A percentile compares a stretch with the other conserved stretches of the same genome.
These are phyloP conservation scores for Drosophila dives DNA, from an alignment of 2,888 invertebrate species.

Conservation along the genomic window DNA sequence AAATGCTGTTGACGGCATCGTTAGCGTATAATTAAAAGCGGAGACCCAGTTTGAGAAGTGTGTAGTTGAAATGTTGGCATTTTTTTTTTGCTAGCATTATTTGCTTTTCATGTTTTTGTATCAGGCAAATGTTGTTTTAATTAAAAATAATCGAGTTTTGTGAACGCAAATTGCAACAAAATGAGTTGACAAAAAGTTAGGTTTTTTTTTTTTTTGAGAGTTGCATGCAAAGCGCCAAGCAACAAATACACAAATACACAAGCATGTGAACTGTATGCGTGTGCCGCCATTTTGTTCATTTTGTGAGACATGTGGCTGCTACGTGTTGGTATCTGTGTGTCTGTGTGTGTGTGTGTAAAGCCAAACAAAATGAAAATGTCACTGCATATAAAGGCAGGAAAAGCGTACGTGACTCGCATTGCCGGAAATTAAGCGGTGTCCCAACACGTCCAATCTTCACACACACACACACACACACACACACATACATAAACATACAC, in stretches of 20 bases:
- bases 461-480: constrained; percentile 6
- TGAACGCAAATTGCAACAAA: constrained; percentile 68
- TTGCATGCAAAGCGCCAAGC: constrained; percentile 39
- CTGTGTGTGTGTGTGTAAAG: constrained; percentile 37
- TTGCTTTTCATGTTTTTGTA: constrained; percentile 21
- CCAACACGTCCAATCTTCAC: constrained; percentile 63
- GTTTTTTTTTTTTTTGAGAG: background rate
- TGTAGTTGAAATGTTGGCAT: constrained; percentile 14
- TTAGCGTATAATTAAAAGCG: constrained; percentile 61
- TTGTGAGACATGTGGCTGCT: constrained; percentile 46
- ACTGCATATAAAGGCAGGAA: constrained; percentile 72
- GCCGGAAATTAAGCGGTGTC: constrained; percentile 74
- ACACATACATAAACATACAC: background rate
- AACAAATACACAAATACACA: constrained; percentile 16
- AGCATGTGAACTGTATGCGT: constrained; percentile 6
- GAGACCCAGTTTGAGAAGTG: constrained; percentile 43
- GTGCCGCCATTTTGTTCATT: constrained; percentile 46
- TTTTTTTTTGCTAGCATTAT: constrained; percentile 1
- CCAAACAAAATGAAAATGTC: constrained; percentile 72
- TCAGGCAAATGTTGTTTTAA: constrained; percentile 62
- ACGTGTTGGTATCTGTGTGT: constrained; percentile 31
- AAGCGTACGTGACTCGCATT: constrained; percentile 73
- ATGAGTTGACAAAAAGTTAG: constrained; percentile 69
- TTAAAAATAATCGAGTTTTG: constrained; percentile 72
- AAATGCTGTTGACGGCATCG: constrained; percentile 40